Evolutionary conservation across 2,797 vertebrate genomes (phyloP), one percentile per base, ranked within the genome.

Genomic region (Poeciliopsis presidionis): DNA sequence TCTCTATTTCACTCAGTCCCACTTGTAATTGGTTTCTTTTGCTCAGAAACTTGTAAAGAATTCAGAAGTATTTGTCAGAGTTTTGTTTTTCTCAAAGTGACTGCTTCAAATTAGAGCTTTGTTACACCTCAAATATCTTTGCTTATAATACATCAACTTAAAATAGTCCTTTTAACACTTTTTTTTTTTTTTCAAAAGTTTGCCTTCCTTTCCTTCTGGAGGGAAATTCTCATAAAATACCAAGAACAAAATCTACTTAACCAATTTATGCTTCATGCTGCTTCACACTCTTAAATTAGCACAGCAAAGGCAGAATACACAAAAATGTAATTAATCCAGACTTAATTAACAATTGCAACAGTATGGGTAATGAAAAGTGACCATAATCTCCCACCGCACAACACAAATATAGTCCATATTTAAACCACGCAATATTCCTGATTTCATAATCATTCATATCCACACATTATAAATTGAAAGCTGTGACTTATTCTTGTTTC

Each of bases 401-500:
- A 33, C 18, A 18, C 7, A 57, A 79, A 81, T 72, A 76, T 14
- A 69, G 1, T 18, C 28, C 49, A 73, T 49, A 77, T 51, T 59
- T 77, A 61, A 77, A 77, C 39, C 49, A 74, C 63, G 57, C 5
- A 72, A 74, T 78, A 81, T 84, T 75, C 83, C 61, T 51, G 30
- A 36, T 51, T 22, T 86, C 59, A 85, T 63, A 57, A 28, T 72
- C 75, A 63, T 81, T 73, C 57, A 82, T 43, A 84, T 81, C 33
- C 82, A 76, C 59, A 87, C 77, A 65, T 82, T 82, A 87, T 75
- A 87, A 80, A 69, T 78, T 78, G 81, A 83, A 84, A 67, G 85
- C 88, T 86, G 33, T 89, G 84, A 91, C 87, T 90, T 88, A 85
- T 90, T 86, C 92, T 89, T 81, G 83, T 81, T 85, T 92, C 80